Evolutionary conservation across 2,888 invertebrate species (phyloP).

Genomic region (Microdon myrmicae): DNA sequence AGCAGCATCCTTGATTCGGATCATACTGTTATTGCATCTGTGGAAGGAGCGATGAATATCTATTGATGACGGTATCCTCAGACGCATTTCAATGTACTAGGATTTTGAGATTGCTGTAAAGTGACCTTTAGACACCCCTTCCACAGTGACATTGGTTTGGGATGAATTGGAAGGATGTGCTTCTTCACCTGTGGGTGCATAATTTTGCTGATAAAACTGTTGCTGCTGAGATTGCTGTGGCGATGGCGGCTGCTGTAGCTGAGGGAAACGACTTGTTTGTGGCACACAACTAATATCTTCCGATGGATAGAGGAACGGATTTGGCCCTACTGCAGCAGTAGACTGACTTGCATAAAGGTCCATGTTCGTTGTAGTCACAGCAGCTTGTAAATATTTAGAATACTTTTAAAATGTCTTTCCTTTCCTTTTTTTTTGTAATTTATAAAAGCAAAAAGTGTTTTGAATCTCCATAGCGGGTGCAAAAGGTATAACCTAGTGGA

Average conservation of each 20-base stretch:
- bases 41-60: conserved; percentile 47
- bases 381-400: conserved; percentile 46
- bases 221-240: conserved; percentile 52
- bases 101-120: conserved; percentile 22
- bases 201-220: conserved; percentile 50
- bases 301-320: conserved; percentile 65
- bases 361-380: conserved; percentile 43
- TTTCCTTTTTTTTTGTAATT: too few species aligned
- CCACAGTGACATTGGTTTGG: conserved; percentile 39
- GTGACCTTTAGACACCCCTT: conserved; percentile 47
- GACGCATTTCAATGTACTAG: conserved; percentile 20
- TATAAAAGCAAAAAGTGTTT: too few species aligned
- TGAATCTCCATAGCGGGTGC: too few species aligned
- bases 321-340: conserved; percentile 60
- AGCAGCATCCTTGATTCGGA: conserved; percentile 48
- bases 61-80: conserved; percentile 13
- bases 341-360: conserved; percentile 38
- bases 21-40: conserved; percentile 41
- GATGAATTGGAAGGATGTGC: conserved; percentile 27
- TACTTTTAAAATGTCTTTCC: too few species aligned
- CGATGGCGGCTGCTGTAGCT: conserved; percentile 49
- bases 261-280: conserved; percentile 34
- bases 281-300: conserved; percentile 48
- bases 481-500: too few species aligned
- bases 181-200: conserved; percentile 52